Evolutionary conservation across 2,797 vertebrate genomes (phyloP), one percentile per base, ranked within the genome.

Genomic region (Chromis chromis): DNA sequence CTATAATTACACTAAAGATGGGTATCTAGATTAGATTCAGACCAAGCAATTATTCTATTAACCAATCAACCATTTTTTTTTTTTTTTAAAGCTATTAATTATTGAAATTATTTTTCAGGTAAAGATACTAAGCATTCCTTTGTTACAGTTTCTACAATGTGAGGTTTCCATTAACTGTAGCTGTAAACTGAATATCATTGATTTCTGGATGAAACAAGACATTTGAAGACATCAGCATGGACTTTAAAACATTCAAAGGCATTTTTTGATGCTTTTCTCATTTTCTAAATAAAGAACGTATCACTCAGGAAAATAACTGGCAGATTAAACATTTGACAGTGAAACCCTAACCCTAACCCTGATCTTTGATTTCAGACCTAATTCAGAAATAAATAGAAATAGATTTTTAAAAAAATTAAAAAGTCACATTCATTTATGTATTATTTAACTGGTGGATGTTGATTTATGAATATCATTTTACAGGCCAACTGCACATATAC

Each of bases 1-100:
- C 40, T 59, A 39, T 71, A 49, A 55, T 70, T 46, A 44, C 53
- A 39, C 46, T 59, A n/a, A 40, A 65, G 17, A 70, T 48, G 6
- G n/a, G n/a, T 14, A 25, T 56, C 28, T 21, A 9, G 55, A 59
- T 76, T 58, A 46, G 11, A 48, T 52, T 54, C 28, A 57, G 13
- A 58, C 4, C 8, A 22, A 6, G 52, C 0, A 4, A 31, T 1
- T 8, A 4, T 28, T 36, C 4, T 1, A 53, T 65, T 21, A 33
- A 27, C 19, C 1, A 4, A 22, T 49, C 46, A 21, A 10, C n/a
- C n/a, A n/a, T n/a, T n/a, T n/a, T n/a, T n/a, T n/a, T 21, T 46
- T 16, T 7, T 6, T 31, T 10, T 7, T 21, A n/a, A 25, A 25
- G 25, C 3, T 21, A 21, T 21, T 10, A 49, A 49, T 21, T 21